Base-by-base conservation (phyloP, 2,888 invertebrate genomes). In the Zaprionus lineosus region DNA sequence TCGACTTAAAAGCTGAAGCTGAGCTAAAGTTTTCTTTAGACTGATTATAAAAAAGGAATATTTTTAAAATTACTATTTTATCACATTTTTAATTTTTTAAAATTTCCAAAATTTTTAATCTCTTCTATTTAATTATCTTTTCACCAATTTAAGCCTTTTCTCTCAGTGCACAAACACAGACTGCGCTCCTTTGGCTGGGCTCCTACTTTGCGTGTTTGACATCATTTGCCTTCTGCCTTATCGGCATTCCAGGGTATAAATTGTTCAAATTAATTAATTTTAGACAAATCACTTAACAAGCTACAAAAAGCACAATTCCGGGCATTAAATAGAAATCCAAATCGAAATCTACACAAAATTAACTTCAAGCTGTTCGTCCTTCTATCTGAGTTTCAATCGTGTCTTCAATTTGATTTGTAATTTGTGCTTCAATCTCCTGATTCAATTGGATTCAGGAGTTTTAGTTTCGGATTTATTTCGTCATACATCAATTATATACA, bases 221-320 rank as follows among this genome's bases (percentile, higher is more conserved):
- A 51, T 57, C 43, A 59, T 62, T 67, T 62, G 62, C 34, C 47
- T 48, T 4, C 15, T 14, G 19, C 33, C 55, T 68, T 61, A 73
- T 72, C 64, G n/a, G 64, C 60, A 52, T 61, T 67, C 65, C 58
- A 9, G 33, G n/a, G 56, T 66, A 62, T 62, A 69, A 59, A 66
- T 52, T 70, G 70, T 60, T 69, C 51, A 66, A 46, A 66, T 74
- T 62, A 74, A 77, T 74, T 71, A 78, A 77, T 67, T 70, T 57
- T 51, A 47, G 57, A 78, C 75, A 75, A 75, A 78, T 75, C 71
- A 77, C 57, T 62, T 71, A 74, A 74, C 70, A 74, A 74, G 74
- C 51, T 19, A 6, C 47, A 46, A 50, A 46, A 51, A 46, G 44
- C 33, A 36, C 12, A 31, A 31, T 18, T 36, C 14, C 9, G 24